Evolutionary conservation across 2,888 invertebrate species (phyloP).

Genomic region (Patella depressa): DNA sequence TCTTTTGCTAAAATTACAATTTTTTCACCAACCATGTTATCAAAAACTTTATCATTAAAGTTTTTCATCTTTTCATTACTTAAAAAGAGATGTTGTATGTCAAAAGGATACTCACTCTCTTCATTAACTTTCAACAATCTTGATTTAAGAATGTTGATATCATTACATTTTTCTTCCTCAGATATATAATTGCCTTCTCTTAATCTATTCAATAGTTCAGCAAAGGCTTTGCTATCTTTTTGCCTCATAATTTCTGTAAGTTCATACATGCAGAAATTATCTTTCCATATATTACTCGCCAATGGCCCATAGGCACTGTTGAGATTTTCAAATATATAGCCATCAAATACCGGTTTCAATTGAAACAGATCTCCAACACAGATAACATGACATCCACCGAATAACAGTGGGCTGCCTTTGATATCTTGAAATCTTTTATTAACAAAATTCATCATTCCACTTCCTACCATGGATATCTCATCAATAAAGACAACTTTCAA

Average conservation of each 20-base stretch:
- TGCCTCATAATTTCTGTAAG: too few species aligned
- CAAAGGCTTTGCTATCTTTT: slow-evolving; percentile 39
- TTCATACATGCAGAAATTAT: slow-evolving; percentile 36
- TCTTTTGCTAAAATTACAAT: not conserved
- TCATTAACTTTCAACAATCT: not conserved
- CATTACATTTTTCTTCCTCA: not conserved
- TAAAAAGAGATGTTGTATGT: not conserved
- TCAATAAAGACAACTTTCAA: not conserved
- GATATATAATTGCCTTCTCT: slow-evolving; percentile 34
- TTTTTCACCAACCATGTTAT: not conserved
- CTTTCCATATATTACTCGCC: slow-evolving; percentile 12
- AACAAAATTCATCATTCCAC: slow-evolving; percentile 30
- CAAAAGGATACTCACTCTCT: not conserved
- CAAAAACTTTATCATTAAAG: not conserved
- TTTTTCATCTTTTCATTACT: not conserved
- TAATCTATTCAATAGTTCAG: slow-evolving; percentile 40
- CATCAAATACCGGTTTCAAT: slow-evolving; percentile 29
- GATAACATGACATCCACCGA: slow-evolving; percentile 11
- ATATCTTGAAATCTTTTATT: slow-evolving; percentile 32
- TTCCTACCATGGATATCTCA: slow-evolving; percentile 43
- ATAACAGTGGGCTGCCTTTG: slow-evolving; percentile 28
- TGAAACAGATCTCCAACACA: slow-evolving; percentile 16
- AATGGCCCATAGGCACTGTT: slow-evolving; percentile 23
- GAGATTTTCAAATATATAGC: slow-evolving; percentile 19
- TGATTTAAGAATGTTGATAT: not conserved